Evolutionary conservation across 2,797 vertebrate genomes (phyloP).

Genomic region (Melanogrammus aeglefinus): DNA sequence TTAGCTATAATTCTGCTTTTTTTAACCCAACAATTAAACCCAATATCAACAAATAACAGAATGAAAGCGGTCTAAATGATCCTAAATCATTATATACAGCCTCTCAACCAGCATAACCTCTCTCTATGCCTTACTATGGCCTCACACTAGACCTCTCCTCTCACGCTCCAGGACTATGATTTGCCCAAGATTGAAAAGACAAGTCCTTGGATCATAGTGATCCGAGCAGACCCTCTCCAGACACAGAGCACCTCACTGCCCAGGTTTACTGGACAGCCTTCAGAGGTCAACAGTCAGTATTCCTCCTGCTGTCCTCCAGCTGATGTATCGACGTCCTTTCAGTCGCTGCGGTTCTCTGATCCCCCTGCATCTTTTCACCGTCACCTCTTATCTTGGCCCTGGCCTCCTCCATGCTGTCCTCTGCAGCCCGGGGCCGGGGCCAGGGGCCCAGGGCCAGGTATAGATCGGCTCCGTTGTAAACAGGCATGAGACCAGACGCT

Average conservation of each 20-base stretch:
- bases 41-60: too few relatives aligned
- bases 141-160: too few relatives aligned
- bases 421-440: constrained; percentile 50
- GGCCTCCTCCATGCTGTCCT: constrained; percentile 27
- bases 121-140: too few relatives aligned
- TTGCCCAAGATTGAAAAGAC: too few relatives aligned
- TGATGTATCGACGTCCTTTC: constrained; percentile 46
- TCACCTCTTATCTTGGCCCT: constrained; percentile 43
- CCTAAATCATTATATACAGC: too few relatives aligned
- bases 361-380: constrained; percentile 54
- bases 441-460: constrained; percentile 66
- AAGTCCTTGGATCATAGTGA: too few relatives aligned
- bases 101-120: too few relatives aligned
- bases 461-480: constrained; percentile 66
- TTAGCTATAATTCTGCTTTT: too few relatives aligned
- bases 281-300: constrained; percentile 18
- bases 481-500: constrained; percentile 42
- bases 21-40: too few relatives aligned
- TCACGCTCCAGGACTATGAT: too few relatives aligned
- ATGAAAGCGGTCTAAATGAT: too few relatives aligned
- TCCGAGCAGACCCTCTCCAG: too few relatives aligned
- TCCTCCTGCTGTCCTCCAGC: constrained; percentile 52
- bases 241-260: not conserved
- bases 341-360: constrained; percentile 59
- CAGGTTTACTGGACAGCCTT: constrained; percentile 35